Conservation (phyloP, 1,140 invertebrate species). For the Orius insidiosus region DNA sequence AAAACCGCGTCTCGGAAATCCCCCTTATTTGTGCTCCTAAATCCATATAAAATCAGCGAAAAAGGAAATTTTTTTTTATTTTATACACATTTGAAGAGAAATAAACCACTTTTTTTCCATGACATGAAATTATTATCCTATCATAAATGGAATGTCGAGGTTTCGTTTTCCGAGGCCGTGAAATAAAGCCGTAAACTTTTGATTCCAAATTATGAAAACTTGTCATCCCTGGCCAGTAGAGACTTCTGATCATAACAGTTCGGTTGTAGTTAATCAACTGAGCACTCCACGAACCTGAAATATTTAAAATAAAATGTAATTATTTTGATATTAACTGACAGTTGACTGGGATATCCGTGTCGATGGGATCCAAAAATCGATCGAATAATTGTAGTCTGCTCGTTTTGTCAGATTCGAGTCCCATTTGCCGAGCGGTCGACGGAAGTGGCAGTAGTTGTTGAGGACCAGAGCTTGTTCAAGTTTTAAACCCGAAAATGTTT, state of each 20-base stretch:
- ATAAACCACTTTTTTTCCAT: not conserved
- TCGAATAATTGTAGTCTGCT: conserved; percentile 54
- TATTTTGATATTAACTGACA: not conserved
- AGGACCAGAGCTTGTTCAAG: conserved; percentile 37
- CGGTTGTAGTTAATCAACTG: conserved; percentile 36
- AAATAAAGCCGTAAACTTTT: conserved; percentile 41
- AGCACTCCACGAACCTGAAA: conserved; percentile 39
- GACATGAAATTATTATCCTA: not conserved
- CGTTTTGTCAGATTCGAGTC: conserved; percentile 50
- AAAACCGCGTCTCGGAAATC: conserved; percentile 42
- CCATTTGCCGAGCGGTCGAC: conserved; percentile 44
- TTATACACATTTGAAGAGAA: too few relatives aligned
- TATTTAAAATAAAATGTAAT: too few relatives aligned
- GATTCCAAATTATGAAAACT: conserved; percentile 51
- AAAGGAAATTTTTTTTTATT: too few relatives aligned
- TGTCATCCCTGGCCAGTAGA: conserved; percentile 56
- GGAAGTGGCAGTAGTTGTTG: conserved; percentile 47
- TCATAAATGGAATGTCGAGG: conserved; percentile 52
- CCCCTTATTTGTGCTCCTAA: conserved; percentile 41
- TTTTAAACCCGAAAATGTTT: conserved; percentile 43
- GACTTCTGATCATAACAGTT: conserved; percentile 39
- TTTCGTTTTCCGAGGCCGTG: conserved; percentile 54
- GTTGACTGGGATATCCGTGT: conserved; percentile 37
- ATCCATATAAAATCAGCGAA: too few relatives aligned
- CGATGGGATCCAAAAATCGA: conserved; percentile 60